Percentiles rank a stretch among this genome's conserved stretches.
These are phyloP conservation scores for Peromyscus eremicus DNA, from an alignment of 2,797 vertebrate species.

Conservation along the genomic window DNA sequence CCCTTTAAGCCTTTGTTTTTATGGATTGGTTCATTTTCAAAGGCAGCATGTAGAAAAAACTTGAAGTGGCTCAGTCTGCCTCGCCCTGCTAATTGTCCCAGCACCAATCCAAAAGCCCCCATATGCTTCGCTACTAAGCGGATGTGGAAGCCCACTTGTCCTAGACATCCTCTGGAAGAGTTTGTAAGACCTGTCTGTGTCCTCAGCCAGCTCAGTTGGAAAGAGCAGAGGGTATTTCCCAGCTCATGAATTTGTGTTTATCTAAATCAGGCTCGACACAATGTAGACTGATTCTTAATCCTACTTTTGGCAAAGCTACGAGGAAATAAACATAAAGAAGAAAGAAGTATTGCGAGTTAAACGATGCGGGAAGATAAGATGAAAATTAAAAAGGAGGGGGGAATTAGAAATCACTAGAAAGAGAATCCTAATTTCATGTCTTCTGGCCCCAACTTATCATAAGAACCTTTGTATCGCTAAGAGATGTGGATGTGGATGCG, in stretches of 20 bases:
- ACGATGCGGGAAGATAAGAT: background rate
- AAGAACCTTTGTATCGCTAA: background rate
- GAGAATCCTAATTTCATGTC: background rate
- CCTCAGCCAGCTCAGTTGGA: accelerated
- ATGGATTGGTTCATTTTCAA: conserved; percentile 57
- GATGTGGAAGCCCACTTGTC: background rate
- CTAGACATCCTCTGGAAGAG: background rate
- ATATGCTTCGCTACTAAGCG: background rate
- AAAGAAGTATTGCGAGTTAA: background rate
- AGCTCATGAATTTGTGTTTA: background rate
- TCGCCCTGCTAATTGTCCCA: background rate
- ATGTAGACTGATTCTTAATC: background rate
- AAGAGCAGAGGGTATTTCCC: background rate
- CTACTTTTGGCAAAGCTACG: background rate
- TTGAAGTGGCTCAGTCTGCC: background rate
- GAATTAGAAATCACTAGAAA: background rate
- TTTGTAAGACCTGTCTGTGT: background rate
- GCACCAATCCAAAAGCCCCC: background rate
- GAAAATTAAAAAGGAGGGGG: background rate
- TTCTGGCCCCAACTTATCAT: background rate
- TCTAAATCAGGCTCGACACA: background rate
- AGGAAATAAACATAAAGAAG: background rate
- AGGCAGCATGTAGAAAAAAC: background rate
- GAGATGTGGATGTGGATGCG: background rate
- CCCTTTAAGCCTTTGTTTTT: conserved; percentile 28